These are phyloP conservation scores for Spodoptera frugiperda DNA, from an alignment of 1,140 invertebrate genomes.

Conservation along the genomic window DNA sequence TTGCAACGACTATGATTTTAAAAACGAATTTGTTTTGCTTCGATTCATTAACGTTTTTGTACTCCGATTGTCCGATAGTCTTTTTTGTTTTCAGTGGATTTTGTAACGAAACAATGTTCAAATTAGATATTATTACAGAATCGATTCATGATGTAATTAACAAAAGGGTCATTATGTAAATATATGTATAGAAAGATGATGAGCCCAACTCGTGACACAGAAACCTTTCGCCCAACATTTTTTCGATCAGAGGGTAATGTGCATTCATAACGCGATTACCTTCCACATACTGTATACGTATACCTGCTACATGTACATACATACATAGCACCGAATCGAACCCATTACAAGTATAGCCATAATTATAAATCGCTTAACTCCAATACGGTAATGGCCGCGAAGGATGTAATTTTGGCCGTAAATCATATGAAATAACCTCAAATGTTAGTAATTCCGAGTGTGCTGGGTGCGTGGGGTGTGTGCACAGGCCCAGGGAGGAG, in stretches of 20 bases:
- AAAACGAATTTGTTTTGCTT: conserved; percentile 16
- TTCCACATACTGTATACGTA: not conserved
- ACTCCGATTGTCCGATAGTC: not conserved
- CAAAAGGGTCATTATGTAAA: too few relatives aligned
- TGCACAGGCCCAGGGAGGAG: not conserved
- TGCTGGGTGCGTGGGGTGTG: conserved; percentile 45
- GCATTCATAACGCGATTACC: conserved; percentile 20
- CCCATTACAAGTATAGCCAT: conserved; percentile 6
- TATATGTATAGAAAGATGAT: too few relatives aligned
- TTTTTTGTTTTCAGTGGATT: conserved; percentile 11
- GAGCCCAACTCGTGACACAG: not conserved
- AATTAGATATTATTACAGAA: not conserved
- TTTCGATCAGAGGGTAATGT: conserved; percentile 19
- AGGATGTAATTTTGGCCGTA: conserved; percentile 57
- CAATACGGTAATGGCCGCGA: conserved; percentile 31
- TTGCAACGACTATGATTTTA: conserved; percentile 9
- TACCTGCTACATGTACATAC: too few relatives aligned
- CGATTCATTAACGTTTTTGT: conserved; percentile 22
- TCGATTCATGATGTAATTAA: too few relatives aligned
- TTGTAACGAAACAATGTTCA: conserved; percentile 1
- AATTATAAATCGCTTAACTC: conserved; percentile 47
- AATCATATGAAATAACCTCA: conserved; percentile 67
- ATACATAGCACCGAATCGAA: not conserved
- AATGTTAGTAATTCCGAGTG: conserved; percentile 66
- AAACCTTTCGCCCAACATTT: not conserved